phyloP scores from a whole-genome alignment of 2,113 vertebrate genomes.

The Engystomops pustulosus region DNA sequence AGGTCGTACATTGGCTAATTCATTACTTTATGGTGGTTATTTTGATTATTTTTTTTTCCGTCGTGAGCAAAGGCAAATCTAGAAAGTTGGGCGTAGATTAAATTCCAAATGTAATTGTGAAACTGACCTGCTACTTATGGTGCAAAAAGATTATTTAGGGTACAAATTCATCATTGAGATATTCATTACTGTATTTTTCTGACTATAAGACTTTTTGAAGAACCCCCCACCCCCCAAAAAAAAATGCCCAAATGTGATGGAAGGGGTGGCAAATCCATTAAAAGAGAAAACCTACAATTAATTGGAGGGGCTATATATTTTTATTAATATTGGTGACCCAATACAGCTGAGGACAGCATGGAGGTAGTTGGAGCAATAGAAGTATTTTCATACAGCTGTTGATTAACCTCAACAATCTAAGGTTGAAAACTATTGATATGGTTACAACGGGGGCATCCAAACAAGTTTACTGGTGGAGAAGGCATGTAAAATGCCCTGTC shows the following conservation, averaged over 20 bases:
- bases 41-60: conserved; percentile 61
- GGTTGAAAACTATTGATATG: no score
- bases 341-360: no score
- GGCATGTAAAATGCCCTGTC: no score
- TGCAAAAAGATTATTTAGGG: not conserved
- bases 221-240: no score
- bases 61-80: conserved; percentile 87
- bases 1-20: conserved; percentile 47
- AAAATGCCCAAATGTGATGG: not conserved
- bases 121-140: not conserved
- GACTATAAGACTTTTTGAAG: conserved; percentile 25
- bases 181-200: conserved; percentile 19
- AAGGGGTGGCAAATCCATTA: no score
- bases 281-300: not conserved
- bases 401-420: no score
- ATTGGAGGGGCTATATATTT: no score
- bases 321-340: no score
- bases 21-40: not conserved
- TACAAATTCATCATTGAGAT: not conserved
- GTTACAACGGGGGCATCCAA: no score
- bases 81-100: conserved; percentile 73
- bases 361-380: no score
- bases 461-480: no score
- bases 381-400: no score
- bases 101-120: not conserved